Conservation (phyloP, 2,797 vertebrate species). For the Phyllotis vaccarum region DNA sequence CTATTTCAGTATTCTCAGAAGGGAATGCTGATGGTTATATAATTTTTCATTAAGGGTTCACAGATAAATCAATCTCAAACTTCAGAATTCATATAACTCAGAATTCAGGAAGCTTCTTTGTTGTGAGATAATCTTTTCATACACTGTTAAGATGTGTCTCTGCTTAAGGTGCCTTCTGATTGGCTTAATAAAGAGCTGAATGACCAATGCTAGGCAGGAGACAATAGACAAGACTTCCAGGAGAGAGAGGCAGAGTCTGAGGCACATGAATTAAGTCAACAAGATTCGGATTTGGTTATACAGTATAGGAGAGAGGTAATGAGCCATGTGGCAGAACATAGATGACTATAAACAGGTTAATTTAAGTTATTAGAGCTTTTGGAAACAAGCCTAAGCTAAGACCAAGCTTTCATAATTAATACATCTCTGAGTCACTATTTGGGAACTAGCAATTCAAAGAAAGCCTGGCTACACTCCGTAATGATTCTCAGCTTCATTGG, state of each 20-base stretch:
- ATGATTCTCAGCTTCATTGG: neutral
- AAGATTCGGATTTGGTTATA: neutral
- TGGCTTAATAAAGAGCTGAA: neutral
- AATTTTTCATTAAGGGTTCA: slow-evolving; percentile 9
- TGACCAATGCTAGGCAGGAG: neutral
- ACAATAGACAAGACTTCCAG: neutral
- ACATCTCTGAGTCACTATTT: neutral
- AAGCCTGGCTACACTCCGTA: neutral
- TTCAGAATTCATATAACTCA: neutral
- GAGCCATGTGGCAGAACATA: neutral
- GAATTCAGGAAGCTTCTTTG: neutral
- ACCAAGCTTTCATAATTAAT: neutral
- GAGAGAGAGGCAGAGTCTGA: neutral
- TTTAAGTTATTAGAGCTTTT: neutral
- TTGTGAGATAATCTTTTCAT: neutral
- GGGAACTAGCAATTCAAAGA: neutral
- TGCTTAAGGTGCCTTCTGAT: neutral
- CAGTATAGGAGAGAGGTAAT: neutral
- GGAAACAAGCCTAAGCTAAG: neutral
- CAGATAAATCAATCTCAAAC: neutral
- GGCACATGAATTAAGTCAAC: too few relatives aligned
- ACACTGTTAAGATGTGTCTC: neutral
- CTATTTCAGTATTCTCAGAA: slow-evolving; percentile 16
- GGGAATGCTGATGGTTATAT: neutral
- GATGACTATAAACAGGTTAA: neutral